phyloP scores from a whole-genome alignment of 2,797 vertebrate species.

The Euphonia xanthogaster region DNA sequence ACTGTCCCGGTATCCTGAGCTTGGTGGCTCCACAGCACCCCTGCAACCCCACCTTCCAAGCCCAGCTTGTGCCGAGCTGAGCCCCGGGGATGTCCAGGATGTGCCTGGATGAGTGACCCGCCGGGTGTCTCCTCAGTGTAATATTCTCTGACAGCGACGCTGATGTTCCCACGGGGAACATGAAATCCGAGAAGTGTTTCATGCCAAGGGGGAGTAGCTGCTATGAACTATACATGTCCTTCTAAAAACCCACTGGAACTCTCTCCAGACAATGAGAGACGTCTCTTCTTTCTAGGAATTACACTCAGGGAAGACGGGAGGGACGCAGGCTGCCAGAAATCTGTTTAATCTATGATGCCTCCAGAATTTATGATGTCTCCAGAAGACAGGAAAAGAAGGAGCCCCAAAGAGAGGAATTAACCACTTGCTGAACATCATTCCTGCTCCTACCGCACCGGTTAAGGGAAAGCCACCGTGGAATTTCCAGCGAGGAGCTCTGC shows the following conservation, averaged over 20 bases:
- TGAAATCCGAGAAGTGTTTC: neutral
- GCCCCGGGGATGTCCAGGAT: neutral
- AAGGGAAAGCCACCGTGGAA: neutral
- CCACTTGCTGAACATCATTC: neutral
- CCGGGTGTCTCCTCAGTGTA: neutral
- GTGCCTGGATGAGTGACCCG: neutral
- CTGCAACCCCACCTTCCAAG: neutral
- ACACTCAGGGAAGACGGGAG: neutral
- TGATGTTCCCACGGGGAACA: neutral
- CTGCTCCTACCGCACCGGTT: neutral
- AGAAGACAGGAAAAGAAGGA: neutral
- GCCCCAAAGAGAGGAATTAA: neutral
- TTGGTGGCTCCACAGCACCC: rapidly evolving
- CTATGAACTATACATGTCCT: neutral
- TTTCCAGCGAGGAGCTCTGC: constrained; percentile 62
- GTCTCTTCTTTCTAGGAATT: neutral
- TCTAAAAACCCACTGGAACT: neutral
- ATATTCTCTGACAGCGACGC: neutral
- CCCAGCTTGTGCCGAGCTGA: neutral
- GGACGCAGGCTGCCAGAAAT: neutral
- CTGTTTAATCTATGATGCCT: neutral
- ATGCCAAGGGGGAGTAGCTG: neutral
- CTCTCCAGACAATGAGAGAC: neutral
- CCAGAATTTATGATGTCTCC: neutral
- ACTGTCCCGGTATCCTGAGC: neutral